phyloP scores from a whole-genome alignment of 2,888 invertebrate species.

The Dryadula phaetusa region DNA sequence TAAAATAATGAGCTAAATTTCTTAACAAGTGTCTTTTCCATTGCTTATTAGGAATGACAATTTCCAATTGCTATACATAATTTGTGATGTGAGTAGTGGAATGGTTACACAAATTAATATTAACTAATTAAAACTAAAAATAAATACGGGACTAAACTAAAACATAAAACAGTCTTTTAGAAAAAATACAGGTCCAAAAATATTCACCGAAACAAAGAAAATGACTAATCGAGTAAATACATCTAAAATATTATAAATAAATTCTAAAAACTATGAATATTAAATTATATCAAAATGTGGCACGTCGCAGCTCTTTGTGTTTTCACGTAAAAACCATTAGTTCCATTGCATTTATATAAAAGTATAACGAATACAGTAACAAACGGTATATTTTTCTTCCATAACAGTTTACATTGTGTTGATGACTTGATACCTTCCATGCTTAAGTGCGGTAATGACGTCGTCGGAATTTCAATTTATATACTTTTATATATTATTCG shows the following conservation, averaged over 20 bases:
- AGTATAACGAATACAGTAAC: slow-evolving; percentile 6
- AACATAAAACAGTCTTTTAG: slow-evolving; percentile 45
- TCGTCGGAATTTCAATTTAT: slow-evolving; percentile 4
- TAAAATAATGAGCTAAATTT: neutral
- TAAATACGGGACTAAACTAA: slow-evolving; percentile 44
- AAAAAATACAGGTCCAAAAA: slow-evolving; percentile 42
- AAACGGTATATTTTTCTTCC: slow-evolving; percentile 14
- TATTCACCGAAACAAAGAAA: slow-evolving; percentile 17
- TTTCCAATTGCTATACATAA: neutral
- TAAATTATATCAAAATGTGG: slow-evolving; percentile 34
- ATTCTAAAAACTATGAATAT: slow-evolving; percentile 33
- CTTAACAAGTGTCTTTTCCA: neutral
- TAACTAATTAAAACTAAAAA: slow-evolving; percentile 48
- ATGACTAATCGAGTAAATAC: slow-evolving; percentile 36
- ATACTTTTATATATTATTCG: too few species aligned
- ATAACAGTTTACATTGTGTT: slow-evolving; percentile 9
- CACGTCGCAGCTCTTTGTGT: slow-evolving; percentile 32
- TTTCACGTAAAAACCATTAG: slow-evolving; percentile 27
- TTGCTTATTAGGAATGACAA: neutral
- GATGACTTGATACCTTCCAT: slow-evolving; percentile 11
- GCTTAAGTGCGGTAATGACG: neutral
- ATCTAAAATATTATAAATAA: slow-evolving; percentile 30
- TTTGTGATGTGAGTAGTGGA: slow-evolving; percentile 50
- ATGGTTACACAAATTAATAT: slow-evolving; percentile 41
- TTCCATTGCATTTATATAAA: slow-evolving; percentile 10